Base-by-base conservation (phyloP, 2,113 vertebrate species). In the Pseudois nayaur region DNA sequence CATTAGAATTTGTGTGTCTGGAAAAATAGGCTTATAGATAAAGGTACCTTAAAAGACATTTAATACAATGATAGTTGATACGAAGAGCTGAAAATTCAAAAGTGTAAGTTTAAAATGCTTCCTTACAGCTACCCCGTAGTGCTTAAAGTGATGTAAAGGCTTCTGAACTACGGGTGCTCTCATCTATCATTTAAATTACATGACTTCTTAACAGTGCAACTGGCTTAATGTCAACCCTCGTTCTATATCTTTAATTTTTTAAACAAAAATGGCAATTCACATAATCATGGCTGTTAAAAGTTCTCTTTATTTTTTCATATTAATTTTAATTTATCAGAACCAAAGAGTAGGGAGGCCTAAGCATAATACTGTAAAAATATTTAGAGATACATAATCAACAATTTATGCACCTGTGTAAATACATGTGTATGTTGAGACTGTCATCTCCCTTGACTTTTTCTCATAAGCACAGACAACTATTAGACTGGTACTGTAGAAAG, bases 11-110 rank as follows among this genome's bases (percentile, higher is more conserved):
- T 87, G n/a, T 71, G 71, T 54, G 25, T 64, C 60, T 91, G 36
- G 60, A 84, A 95, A 87, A 78, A 97, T 12, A 97, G 76, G 59
- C 43, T 62, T 92, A 87, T 78, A 62, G 12, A 91, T 87, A 87
- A 60, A 87, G 96, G 57, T 43, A 57, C 36, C 59, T 94, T 21
- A 16, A 82, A 57, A 90, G 60, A 21, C 59, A 97, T 87, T 71
- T 92, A 92, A 79, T 93, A 27, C 36, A 82, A 87, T 13, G 67
- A 85, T 19, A 59, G 27, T 16, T 95, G 64, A 82, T 89, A 94
- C 21, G 85, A 95, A 91, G 83, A 74, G 81, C 33, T 60, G 16
- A 25, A 87, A 92, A 78, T 78, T 94, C 81, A 90, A 85, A 97
- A 88, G 86, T 31, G 5, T 59, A 87, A 87, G 23, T 91, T 88